Conservation (phyloP, 1,140 invertebrate genomes). For the Penaeus indicus region DNA sequence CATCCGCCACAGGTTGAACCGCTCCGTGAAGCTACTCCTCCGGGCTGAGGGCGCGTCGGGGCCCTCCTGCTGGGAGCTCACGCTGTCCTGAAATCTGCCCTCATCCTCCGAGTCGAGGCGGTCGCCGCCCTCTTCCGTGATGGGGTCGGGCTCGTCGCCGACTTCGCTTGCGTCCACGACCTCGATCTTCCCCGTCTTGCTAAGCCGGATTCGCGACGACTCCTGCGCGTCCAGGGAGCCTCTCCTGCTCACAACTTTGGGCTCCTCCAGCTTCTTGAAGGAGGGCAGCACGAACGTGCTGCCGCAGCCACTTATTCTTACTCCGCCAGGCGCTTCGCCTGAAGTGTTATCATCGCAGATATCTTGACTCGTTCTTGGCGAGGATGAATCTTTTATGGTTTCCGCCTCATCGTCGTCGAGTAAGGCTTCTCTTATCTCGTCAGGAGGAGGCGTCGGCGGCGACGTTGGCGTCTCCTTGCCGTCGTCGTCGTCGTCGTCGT, state of each 20-base stretch:
- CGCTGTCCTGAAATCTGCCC: too few species aligned
- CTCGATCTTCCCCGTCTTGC: conserved; percentile 54
- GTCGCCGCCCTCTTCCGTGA: neutral
- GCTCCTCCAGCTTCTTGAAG: conserved; percentile 46
- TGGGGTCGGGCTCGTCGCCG: conserved; percentile 8
- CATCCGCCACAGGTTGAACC: conserved; percentile 46
- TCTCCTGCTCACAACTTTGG: conserved; percentile 33
- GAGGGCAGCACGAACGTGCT: conserved; percentile 4
- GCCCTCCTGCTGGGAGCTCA: neutral
- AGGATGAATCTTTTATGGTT: too few species aligned
- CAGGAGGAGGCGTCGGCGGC: too few species aligned
- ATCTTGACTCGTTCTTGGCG: neutral
- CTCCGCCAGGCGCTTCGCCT: neutral
- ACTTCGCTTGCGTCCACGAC: conserved; percentile 33
- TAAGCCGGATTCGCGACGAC: conserved; percentile 40
- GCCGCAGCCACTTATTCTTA: neutral
- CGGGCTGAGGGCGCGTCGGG: neutral
- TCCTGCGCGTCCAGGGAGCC: conserved; percentile 43
- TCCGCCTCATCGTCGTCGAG: too few species aligned
- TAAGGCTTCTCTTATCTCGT: too few species aligned
- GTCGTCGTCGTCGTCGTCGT: too few species aligned
- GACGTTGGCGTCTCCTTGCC: too few species aligned
- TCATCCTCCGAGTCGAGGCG: neutral
- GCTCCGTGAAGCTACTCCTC: conserved; percentile 45
- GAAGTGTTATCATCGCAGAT: neutral